Evolutionary conservation across 2,113 vertebrate species (phyloP), one percentile per base, ranked within the genome.

Genomic region (Phylloscopus trochilus): DNA sequence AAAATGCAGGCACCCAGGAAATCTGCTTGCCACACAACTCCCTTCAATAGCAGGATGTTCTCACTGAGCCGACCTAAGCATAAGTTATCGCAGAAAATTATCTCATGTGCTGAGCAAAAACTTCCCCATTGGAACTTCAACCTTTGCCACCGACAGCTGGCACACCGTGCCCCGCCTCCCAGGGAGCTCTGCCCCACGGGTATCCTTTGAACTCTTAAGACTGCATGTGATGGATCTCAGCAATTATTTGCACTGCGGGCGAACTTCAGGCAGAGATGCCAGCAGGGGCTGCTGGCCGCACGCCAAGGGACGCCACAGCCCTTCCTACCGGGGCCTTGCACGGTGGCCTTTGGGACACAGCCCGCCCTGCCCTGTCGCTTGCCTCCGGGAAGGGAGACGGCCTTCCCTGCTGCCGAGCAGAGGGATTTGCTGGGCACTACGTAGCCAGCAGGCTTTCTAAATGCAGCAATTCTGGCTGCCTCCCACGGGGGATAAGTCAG

Each of bases 201-300:
- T 56, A 94, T 95, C 77, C 94, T 93, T 95, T 92, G 94, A 90
- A 93, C 92, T 83, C 79, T 47, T 41, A 28, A 52, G 51, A 6
- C 64, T 60, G 4, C 10, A 2, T 2, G 13, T 10, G 21, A 37
- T 33, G 52, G 85, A 75, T 90, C 90, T 85, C 94, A 70, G 94
- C 70, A 91, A 39, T 43, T 82, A 62, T 62, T 77, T 70, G 64
- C 23, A 16, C 41, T 0, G 4, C 0, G 10, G 84, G 78, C 78
- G 49, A 87, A 91, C 67, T 87, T 72, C 82, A 83, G 56, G 63
- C 58, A 6, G 63, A 60, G 37, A 43, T 46, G 47, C 16, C 55
- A 74, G 66, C 74, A 51, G 63, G 49, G 3, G 5, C 58, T 70
- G 46, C 67, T 95, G 90, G 79, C 79, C 0, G 0, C 19, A 46